Evolutionary conservation across 1,140 invertebrate genomes (phyloP).

Genomic region (Dolichoris vasculosae): DNA sequence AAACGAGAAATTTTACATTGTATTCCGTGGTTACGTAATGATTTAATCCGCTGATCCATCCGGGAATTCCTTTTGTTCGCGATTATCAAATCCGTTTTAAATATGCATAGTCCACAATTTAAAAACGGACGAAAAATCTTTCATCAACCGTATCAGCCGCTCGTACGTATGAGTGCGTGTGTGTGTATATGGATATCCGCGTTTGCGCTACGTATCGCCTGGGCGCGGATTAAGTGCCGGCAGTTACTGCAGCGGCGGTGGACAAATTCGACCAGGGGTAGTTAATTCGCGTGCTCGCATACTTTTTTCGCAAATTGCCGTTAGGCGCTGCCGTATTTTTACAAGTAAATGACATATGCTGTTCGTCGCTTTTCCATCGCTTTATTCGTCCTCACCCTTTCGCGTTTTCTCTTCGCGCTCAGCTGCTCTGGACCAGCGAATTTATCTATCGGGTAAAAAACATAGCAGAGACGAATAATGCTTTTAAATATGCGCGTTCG

Average conservation of each 20-base stretch:
- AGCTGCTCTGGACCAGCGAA: background rate
- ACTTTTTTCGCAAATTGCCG: conserved; percentile 61
- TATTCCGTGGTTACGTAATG: conserved; percentile 13
- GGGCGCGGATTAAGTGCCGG: conserved; percentile 55
- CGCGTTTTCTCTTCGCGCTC: background rate
- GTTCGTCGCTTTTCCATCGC: background rate
- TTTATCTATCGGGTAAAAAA: conserved; percentile 30
- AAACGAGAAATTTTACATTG: conserved; percentile 32
- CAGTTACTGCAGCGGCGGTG: background rate
- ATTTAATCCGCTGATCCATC: conserved; percentile 38
- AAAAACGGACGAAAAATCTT: conserved; percentile 34
- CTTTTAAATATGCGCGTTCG: conserved; percentile 26
- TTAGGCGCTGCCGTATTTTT: conserved; percentile 62
- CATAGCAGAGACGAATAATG: background rate
- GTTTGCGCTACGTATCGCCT: conserved; percentile 51
- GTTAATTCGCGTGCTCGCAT: conserved; percentile 59
- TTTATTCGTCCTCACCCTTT: background rate
- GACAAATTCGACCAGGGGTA: conserved; percentile 12
- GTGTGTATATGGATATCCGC: conserved; percentile 12
- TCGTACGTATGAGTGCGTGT: background rate
- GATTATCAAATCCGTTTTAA: conserved; percentile 38
- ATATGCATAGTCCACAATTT: conserved; percentile 44
- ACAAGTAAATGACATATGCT: conserved; percentile 63
- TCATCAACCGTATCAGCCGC: conserved; percentile 15
- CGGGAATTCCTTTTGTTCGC: conserved; percentile 1